Conservation (phyloP, 2,888 invertebrate genomes). For the Caenorhabditis macrosperma region DNA sequence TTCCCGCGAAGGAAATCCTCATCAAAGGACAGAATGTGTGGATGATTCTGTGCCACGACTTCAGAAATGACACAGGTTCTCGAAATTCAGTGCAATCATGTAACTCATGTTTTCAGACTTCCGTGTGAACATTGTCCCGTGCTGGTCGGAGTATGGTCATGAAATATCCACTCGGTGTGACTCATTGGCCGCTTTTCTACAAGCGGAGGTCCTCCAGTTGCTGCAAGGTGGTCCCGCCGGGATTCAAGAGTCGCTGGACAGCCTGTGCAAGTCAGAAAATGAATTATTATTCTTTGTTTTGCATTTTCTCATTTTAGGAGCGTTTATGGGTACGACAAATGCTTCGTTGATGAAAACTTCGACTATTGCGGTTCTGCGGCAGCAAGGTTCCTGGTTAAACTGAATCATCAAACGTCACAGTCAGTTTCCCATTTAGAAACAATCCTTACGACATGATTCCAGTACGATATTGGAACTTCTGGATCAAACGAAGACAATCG, state of each 20-base stretch:
- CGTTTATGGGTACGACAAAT: slow-evolving; percentile 72
- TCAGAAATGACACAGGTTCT: slow-evolving; percentile 65
- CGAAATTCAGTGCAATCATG: neutral
- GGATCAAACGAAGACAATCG: slow-evolving; percentile 45
- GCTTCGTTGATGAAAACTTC: slow-evolving; percentile 73
- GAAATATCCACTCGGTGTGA: slow-evolving; percentile 57
- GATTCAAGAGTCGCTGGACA: slow-evolving; percentile 66
- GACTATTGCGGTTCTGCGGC: slow-evolving; percentile 70
- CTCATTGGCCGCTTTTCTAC: slow-evolving; percentile 54
- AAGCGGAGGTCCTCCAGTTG: slow-evolving; percentile 67
- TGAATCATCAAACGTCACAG: slow-evolving; percentile 73
- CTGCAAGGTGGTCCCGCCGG: slow-evolving; percentile 69
- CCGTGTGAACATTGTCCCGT: slow-evolving; percentile 59
- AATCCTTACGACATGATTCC: slow-evolving; percentile 1
- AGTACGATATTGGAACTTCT: slow-evolving; percentile 62
- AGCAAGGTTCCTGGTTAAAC: slow-evolving; percentile 68
- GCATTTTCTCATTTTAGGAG: slow-evolving; percentile 57
- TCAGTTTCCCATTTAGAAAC: slow-evolving; percentile 17
- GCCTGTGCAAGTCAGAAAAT: slow-evolving; percentile 65
- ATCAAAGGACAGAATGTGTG: slow-evolving; percentile 72
- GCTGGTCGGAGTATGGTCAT: slow-evolving; percentile 64
- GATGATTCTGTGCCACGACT: slow-evolving; percentile 71
- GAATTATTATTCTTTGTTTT: neutral
- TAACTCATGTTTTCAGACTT: slow-evolving; percentile 56
- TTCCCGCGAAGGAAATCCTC: slow-evolving; percentile 66